Conservation (phyloP, 2,888 invertebrate genomes). For the Drosophila anceps region DNA sequence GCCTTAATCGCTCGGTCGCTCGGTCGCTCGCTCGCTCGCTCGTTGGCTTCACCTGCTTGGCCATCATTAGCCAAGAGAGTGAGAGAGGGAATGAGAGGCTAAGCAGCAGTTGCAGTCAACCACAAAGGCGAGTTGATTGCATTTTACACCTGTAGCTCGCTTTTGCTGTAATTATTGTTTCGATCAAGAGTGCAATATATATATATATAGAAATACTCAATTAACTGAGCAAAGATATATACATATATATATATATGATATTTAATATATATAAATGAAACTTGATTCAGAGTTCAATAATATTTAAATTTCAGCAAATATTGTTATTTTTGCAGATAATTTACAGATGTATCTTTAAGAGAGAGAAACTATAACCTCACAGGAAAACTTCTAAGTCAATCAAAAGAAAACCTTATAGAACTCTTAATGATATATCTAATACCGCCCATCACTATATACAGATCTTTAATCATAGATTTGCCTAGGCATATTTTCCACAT, state of each 20-base stretch:
- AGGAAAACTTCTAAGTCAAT: neutral
- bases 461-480: neutral
- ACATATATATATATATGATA: neutral
- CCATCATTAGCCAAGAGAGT: conserved; percentile 65
- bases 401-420: neutral
- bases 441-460: neutral
- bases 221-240: neutral
- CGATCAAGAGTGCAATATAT: conserved; percentile 25
- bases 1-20: conserved; percentile 71
- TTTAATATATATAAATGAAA: neutral
- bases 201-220: conserved; percentile 22
- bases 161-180: conserved; percentile 71
- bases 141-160: conserved; percentile 83
- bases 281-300: no score
- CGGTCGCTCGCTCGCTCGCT: no score
- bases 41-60: conserved; percentile 44
- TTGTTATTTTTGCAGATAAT: no score
- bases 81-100: neutral
- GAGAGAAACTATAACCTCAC: no score
- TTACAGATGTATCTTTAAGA: no score
- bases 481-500: no score
- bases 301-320: no score
- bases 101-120: conserved; percentile 50
- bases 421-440: neutral
- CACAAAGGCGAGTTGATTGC: conserved; percentile 68